Base-by-base conservation (phyloP, 1,140 invertebrate species). In the Aphelenchoides besseyi region DNA sequence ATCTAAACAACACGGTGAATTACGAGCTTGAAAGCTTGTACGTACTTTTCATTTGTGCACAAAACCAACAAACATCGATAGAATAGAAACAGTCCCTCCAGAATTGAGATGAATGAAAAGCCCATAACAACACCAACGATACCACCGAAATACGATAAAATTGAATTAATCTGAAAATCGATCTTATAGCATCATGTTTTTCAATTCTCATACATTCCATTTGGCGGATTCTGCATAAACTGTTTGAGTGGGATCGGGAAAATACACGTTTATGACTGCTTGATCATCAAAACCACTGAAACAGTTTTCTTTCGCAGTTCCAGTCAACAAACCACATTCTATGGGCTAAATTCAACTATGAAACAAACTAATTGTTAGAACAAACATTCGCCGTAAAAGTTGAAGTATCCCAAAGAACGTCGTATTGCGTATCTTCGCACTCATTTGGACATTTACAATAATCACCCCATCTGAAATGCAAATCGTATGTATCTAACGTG, bases 21-120 rank as follows among this genome's bases (percentile, higher is more conserved):
- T n/a, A n/a, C n/a, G n/a, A n/a, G n/a, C n/a, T n/a, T n/a, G n/a
- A n/a, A n/a, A n/a, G n/a, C n/a, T n/a, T n/a, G n/a, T n/a, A n/a
- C n/a, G n/a, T n/a, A n/a, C n/a, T n/a, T 59, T 32, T 59, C 55
- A 35, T 53, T 37, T 53, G 63, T 66, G 48, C 63, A 66, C 63
- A 66, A 18, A 12, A 66, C 63, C n/a, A 66, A 33, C 3, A 66
- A 16, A 32, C 26, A 29, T 37, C 63, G 63, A 53, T 66, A 66
- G 8, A 29, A 29, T 12, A 66, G 32, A 37, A n/a, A 66, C 9
- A 28, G n/a, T n/a, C n/a, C 36, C 36, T 66, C 63, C 28, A 66
- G n/a, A 12, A 66, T 37, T 28, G 63, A 66, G 63, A 66, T 29
- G 32, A 66, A 32, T n/a, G 63, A 66, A 53, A 66, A 66, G 16